Base-by-base conservation (phyloP, 2,797 vertebrate species). In the Pseudocheirus occidentalis region DNA sequence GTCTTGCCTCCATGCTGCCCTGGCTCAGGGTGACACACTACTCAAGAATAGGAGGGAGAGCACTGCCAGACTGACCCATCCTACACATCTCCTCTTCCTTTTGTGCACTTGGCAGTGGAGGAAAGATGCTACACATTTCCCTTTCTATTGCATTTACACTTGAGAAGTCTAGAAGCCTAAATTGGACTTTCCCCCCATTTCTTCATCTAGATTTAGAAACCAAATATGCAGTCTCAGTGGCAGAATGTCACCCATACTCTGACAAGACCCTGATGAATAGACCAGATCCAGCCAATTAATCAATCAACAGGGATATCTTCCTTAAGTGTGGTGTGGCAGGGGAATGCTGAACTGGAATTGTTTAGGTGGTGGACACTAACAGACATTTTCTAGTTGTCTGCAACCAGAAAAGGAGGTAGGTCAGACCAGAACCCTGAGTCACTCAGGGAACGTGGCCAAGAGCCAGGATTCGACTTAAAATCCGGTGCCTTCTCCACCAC, bases 11-110 rank as follows among this genome's bases (percentile, higher is more conserved):
- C n/a, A 92, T 40, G 62, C 0, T 90, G 55, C 54, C 91, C 54
- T 81, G 34, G 93, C 58, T 56, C 28, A 66, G 91, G 73, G n/a
- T 5, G 62, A 50, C n/a, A 89, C 0, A 14, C 73, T 27, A 96
- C n/a, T 94, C 90, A 96, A 91, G 40, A n/a, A 55, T 34, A 31
- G 93, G 90, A 91, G 73, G 92, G 11, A 91, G 21, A 57, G 40
- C 94, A 90, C 91, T 56, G 59, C 4, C 3, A 11, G 10, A 50
- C 6, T 12, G 40, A 87, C 0, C 40, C 73, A 87, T 27, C 73
- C 18, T 24, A 66, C 7, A 5, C 21, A 81, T 27, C 24, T 87
- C 73, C 40, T 27, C 73, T 87, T 40, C 66, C 40, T 46, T 87
- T 50, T 87, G 9, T 18, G 3, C 73, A 50, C 11, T 46, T 27